Conservation (phyloP, 2,113 vertebrate genomes). For the Sander vitreus region DNA sequence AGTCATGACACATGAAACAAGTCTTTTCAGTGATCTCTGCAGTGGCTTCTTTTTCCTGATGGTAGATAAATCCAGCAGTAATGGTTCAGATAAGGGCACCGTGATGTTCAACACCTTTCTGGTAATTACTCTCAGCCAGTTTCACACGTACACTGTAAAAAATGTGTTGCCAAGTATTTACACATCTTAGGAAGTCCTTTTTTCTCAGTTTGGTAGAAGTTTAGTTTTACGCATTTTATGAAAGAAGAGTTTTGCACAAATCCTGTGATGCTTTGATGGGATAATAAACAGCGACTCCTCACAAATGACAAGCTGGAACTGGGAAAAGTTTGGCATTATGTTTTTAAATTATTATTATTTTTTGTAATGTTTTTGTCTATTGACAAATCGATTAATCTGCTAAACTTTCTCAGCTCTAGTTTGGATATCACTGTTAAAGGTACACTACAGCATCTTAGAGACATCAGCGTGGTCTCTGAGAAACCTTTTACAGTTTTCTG, state of each 20-base stretch:
- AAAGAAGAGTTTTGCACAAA: not conserved
- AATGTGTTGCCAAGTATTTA: constrained; percentile 9
- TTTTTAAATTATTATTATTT: too few relatives aligned
- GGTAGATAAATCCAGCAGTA: constrained; percentile 57
- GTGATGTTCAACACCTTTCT: constrained; percentile 56
- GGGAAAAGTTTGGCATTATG: too few relatives aligned
- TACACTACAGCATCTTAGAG: not conserved
- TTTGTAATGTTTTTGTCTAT: too few relatives aligned
- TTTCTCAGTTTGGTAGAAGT: not conserved
- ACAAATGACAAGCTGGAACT: too few relatives aligned
- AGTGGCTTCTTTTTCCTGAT: constrained; percentile 53
- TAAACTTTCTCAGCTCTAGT: not conserved
- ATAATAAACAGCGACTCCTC: not conserved
- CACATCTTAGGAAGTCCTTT: not conserved
- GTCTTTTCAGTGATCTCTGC: constrained; percentile 20
- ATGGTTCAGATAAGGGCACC: constrained; percentile 64
- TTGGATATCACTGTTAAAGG: not conserved
- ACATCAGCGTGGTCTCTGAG: not conserved
- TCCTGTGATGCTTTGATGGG: not conserved
- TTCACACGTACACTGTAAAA: constrained; percentile 40
- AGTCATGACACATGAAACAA: constrained; percentile 14
- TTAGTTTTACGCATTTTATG: not conserved
- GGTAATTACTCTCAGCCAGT: constrained; percentile 59
- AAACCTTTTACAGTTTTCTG: not conserved
- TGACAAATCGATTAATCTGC: not conserved